These are phyloP conservation scores for Peucedramus taeniatus DNA, from an alignment of 2,113 vertebrate genomes.

Conservation along the genomic window DNA sequence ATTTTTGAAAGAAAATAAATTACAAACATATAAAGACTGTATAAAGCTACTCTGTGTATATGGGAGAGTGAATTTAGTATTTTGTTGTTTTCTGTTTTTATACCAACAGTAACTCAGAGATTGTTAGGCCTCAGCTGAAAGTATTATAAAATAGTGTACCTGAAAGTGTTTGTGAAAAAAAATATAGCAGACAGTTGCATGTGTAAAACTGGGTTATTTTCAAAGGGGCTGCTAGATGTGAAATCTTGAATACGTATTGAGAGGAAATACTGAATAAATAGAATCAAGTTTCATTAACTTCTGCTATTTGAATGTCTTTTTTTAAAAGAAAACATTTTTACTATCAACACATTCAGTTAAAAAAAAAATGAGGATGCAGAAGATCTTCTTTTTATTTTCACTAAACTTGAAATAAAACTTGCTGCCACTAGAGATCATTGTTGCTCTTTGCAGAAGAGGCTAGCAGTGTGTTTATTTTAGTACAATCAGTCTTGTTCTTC, in stretches of 20 bases:
- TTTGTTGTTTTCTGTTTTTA: not conserved
- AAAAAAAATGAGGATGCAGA: not conserved
- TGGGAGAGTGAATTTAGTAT: not conserved
- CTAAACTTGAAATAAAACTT: conserved; percentile 44
- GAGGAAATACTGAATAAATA: not conserved
- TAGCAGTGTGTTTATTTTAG: not conserved
- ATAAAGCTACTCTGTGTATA: not conserved
- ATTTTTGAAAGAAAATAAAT: not conserved
- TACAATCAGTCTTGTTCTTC: not conserved
- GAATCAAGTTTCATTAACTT: not conserved
- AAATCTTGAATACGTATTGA: not conserved
- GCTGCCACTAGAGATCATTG: conserved; percentile 68
- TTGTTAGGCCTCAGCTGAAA: not conserved
- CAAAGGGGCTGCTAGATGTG: not conserved
- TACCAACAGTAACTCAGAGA: not conserved
- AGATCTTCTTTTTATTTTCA: not conserved
- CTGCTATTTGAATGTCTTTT: not conserved
- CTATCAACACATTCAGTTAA: no score
- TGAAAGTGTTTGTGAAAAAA: not conserved
- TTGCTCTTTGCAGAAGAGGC: conserved; percentile 53
- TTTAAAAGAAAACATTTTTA: not conserved
- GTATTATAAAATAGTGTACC: not conserved
- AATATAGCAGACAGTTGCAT: not conserved
- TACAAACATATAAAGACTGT: not conserved
- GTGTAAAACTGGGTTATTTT: not conserved